A percentile compares a stretch with the other conserved stretches of the same genome.
Evolutionary conservation across 2,113 vertebrate genomes (phyloP).

Genomic region (human): DNA sequence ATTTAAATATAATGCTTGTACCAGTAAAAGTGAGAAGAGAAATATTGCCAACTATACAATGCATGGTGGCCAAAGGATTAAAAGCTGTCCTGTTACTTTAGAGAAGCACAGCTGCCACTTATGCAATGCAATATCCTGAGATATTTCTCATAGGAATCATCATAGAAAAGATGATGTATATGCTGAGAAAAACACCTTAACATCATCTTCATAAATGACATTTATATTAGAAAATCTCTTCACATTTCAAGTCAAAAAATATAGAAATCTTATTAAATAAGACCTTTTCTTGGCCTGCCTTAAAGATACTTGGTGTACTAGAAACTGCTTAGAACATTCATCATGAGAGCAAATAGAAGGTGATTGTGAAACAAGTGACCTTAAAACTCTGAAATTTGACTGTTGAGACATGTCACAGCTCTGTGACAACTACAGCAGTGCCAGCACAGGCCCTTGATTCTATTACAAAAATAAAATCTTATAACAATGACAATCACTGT

Average conservation of each 20-base stretch:
- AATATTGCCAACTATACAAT: not conserved
- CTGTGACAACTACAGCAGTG: not conserved
- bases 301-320: not conserved
- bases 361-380: not conserved
- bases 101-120: not conserved
- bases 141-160: not conserved
- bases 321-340: not conserved
- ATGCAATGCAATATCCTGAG: not conserved
- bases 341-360: not conserved
- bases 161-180: not conserved
- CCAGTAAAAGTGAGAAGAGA: not conserved
- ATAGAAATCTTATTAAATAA: not conserved
- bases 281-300: not conserved
- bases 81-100: not conserved
- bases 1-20: not conserved
- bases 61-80: not conserved
- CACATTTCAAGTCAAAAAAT: not conserved
- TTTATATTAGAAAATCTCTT: not conserved
- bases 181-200: not conserved
- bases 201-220: not conserved
- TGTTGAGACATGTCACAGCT: not conserved
- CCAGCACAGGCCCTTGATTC: not conserved
- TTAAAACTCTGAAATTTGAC: not conserved
- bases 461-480: conserved; percentile 29
- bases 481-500: not conserved